Evolutionary conservation across 2,797 vertebrate genomes (phyloP), one percentile per base, ranked within the genome.

Genomic region (Phrynocephalus guinanensis): DNA sequence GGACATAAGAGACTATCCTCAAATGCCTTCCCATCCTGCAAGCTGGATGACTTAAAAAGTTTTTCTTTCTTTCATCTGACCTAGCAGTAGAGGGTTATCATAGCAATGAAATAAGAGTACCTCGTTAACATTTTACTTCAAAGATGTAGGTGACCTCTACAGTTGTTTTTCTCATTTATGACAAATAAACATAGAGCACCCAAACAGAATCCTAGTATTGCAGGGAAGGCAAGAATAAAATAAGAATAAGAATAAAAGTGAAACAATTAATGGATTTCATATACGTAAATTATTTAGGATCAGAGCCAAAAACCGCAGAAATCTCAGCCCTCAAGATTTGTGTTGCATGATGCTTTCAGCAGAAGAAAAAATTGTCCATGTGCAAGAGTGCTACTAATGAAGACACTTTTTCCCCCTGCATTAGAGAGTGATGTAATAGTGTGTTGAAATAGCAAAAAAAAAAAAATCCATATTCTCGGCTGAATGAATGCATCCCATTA

Each of bases 401-500:
- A 60, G 33, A 26, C 18, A 10, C n/a, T 44, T 83, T 72, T 80
- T 76, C 10, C 38, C 67, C 11, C 20, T 50, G 16, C 26, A 66
- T 66, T 77, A 63, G 30, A 77, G 30, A 66, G 80, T 81, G 63
- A 18, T 87, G 80, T 70, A 84, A 70, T 48, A 15, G 73, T 20
- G 30, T 33, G 11, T 26, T 76, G 20, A 67, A 90, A 84, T 80
- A 11, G 44, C 16, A 18, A 4, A 44, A 72, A 79, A 2, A 38
- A 72, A 79, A 22, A 38, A 83, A 52, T 44, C 33, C 48, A 60
- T 50, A 67, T 52, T 80, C 3, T 88, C 38, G 38, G 33, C 38
- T 75, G 11, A 50, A 11, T 38, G 52, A 13, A n/a, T 73, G 26
- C 56, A 13, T 71, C 7, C 9, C 44, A 26, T 26, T 5, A 70